Evolutionary conservation across 2,888 invertebrate genomes (phyloP).

Genomic region (Lycocerus yunnanus): DNA sequence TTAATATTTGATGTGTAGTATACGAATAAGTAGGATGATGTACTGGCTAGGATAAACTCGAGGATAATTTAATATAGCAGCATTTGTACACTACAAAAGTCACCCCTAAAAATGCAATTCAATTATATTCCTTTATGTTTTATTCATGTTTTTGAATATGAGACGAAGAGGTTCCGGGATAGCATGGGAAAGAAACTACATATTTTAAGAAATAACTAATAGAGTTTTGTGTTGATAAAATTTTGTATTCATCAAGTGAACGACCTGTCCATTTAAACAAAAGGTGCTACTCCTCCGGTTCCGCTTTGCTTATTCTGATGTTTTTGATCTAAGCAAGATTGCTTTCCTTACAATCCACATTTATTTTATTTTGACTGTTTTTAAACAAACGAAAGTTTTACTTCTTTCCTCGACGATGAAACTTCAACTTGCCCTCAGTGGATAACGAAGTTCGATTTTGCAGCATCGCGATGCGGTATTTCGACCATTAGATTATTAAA

Average conservation of each 20-base stretch:
- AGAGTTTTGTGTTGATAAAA: slow-evolving; percentile 25
- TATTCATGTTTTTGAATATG: slow-evolving; percentile 11
- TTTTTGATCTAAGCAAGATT: slow-evolving; percentile 16
- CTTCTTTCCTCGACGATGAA: too few species aligned
- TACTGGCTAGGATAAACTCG: background rate
- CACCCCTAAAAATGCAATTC: slow-evolving; percentile 13
- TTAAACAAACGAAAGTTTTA: background rate
- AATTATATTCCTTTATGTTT: slow-evolving; percentile 15
- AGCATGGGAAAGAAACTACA: background rate
- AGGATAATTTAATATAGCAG: background rate
- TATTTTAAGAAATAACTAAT: slow-evolving; percentile 25
- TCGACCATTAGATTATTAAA: background rate
- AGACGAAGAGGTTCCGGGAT: slow-evolving; percentile 2
- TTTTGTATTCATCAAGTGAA: slow-evolving; percentile 31
- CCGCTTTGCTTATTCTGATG: slow-evolving; percentile 27
- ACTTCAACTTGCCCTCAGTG: background rate
- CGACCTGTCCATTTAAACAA: slow-evolving; percentile 33
- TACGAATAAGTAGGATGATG: background rate
- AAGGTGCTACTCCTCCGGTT: slow-evolving; percentile 28
- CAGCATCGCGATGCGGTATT: background rate
- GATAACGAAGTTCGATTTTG: background rate
- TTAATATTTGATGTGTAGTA: background rate
- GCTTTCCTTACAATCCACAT: slow-evolving; percentile 7
- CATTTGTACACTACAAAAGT: slow-evolving; percentile 9
- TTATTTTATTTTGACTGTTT: background rate